Conservation (phyloP, 2,113 vertebrate genomes). For the Cnemophilus loriae region DNA sequence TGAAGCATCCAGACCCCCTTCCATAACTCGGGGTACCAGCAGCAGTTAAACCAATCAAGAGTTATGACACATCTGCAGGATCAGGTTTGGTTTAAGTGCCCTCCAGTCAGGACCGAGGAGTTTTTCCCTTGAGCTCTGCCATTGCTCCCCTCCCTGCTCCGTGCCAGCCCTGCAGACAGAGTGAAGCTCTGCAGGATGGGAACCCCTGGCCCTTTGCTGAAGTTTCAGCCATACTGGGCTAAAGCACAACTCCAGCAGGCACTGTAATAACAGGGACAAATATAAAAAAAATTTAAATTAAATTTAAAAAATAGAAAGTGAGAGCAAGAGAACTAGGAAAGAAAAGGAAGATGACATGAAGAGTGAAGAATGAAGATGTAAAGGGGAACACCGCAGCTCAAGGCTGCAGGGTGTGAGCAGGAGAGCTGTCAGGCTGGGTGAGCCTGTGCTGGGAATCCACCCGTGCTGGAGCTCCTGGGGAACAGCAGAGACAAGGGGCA, state of each 20-base stretch:
- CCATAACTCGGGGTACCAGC: background rate
- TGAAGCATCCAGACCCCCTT: background rate
- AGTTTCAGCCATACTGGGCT: background rate
- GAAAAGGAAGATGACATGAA: background rate
- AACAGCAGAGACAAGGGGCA: background rate
- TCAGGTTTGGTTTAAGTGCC: background rate
- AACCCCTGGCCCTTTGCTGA: background rate
- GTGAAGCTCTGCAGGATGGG: rapidly evolving
- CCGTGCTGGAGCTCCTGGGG: background rate
- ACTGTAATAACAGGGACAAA: background rate
- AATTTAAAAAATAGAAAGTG: background rate
- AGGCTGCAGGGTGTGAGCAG: background rate
- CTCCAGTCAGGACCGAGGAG: background rate
- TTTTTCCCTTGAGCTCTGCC: background rate
- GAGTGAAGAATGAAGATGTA: background rate
- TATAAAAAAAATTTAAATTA: background rate
- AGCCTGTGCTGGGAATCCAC: background rate
- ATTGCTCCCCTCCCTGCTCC: background rate
- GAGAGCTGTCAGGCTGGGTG: background rate
- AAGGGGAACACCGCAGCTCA: background rate
- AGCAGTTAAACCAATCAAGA: background rate
- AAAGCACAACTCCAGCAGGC: background rate
- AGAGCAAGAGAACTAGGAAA: background rate
- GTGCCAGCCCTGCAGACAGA: background rate
- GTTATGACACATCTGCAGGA: background rate